Base-by-base conservation (phyloP, 2,888 invertebrate genomes). In the Athalia cordata region DNA sequence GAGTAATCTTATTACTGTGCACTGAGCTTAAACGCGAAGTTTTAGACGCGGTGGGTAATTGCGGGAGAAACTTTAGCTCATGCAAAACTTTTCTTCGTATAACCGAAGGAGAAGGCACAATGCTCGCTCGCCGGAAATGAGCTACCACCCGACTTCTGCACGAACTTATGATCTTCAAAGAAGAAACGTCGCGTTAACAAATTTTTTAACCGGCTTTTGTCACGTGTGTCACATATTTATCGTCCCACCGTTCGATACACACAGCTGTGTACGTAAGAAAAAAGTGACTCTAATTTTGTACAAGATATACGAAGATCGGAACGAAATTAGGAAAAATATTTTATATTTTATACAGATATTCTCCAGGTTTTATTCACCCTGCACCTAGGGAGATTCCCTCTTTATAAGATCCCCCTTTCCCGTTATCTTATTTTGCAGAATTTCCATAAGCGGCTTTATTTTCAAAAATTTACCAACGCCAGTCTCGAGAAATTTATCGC, bases 41-140 rank as follows among this genome's bases (percentile, higher is more conserved):
- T 70, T 11, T 55, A 43, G 70, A 57, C 57, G 70, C 70, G 70
- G 47, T 47, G 55, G 70, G 70, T 70, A 70, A 70, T 70, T 70
- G 70, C 70, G 67, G 64, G 74, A 79, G 77, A 83, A 84, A 84
- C 81, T 84, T 84, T 61, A 47, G 79, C 67, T 80, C 81, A 81
- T 81, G 83, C 79, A 64, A 85, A 84, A 84, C 74, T 83, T 83
- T 83, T 76, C 82, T 81, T 77, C 79, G 80, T 81, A 83, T n/a
- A 83, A 82, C 80, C 78, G 79, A 79, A 80, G 82, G 79, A 82
- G 2, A 29, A 29, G 78, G 81, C 55, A 81, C 79, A 81, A 80
- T 83, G 81, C 80, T 80, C 77, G 78, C 77, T 78, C 80, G 68
- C 80, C 79, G 81, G 82, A 80, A 83, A 84, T 82, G 83, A 84